Percentiles rank a stretch among this genome's conserved stretches.
Conservation (phyloP, 2,797 vertebrate genomes). For the Miichthys miiuy region DNA sequence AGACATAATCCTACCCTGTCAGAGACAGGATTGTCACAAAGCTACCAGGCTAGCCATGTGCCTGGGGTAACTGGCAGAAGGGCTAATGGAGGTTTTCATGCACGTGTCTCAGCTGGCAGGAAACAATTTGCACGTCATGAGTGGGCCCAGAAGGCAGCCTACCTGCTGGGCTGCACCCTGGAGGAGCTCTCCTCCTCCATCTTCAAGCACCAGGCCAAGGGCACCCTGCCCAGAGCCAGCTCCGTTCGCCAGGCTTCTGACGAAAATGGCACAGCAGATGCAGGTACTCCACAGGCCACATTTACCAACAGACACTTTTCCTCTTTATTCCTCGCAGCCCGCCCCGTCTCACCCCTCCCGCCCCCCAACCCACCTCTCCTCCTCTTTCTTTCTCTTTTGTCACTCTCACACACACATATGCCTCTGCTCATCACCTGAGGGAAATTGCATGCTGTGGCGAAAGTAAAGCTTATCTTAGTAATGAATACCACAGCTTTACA, state of each 20-base stretch:
- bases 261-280: constrained; percentile 86
- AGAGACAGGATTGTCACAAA: constrained; percentile 62
- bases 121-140: constrained; percentile 99
- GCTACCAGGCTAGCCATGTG: constrained; percentile 44
- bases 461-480: constrained; percentile 82
- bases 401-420: constrained; percentile 43
- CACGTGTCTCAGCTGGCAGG: constrained; percentile 90
- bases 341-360: no score
- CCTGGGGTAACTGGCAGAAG: constrained; percentile 67
- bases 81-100: constrained; percentile 80
- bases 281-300: constrained; percentile 85
- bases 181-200: constrained; percentile 97
- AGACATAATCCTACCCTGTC: constrained; percentile 71
- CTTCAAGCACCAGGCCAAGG: constrained; percentile 97
- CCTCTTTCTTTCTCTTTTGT: constrained; percentile 44
- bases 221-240: constrained; percentile 90
- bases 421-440: constrained; percentile 72
- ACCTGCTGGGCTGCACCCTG: constrained; percentile 96
- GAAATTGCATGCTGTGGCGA: constrained; percentile 74
- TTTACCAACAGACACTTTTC: constrained; percentile 53
- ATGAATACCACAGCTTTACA: constrained; percentile 80
- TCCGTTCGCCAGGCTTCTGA: constrained; percentile 91
- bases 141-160: constrained; percentile 98
- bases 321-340: constrained; percentile 35
- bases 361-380: constrained; percentile 11